Conservation (phyloP, 2,888 invertebrate genomes). For the Euclidia mi region DNA sequence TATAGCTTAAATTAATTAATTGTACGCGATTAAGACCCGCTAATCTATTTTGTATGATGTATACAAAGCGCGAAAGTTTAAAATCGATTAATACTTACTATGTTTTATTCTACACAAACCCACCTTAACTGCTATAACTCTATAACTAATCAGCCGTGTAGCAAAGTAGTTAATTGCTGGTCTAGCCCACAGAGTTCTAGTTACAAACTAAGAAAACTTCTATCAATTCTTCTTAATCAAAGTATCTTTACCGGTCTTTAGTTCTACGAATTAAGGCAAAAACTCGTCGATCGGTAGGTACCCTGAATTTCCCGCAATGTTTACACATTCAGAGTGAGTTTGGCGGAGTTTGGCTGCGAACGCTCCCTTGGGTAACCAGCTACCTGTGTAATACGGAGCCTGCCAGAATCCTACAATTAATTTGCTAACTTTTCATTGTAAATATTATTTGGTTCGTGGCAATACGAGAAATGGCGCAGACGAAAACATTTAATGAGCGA, state of each 20-base stretch:
- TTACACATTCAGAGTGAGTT: slow-evolving; percentile 71
- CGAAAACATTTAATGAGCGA: slow-evolving; percentile 27
- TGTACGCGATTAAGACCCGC: too few relatives aligned
- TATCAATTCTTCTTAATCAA: slow-evolving; percentile 48
- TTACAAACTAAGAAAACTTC: slow-evolving; percentile 8
- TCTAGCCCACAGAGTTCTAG: background rate
- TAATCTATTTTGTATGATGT: too few relatives aligned
- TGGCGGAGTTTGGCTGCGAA: slow-evolving; percentile 62
- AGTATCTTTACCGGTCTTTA: slow-evolving; percentile 54
- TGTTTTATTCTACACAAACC: too few relatives aligned
- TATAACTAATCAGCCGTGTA: too few relatives aligned
- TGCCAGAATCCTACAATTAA: slow-evolving; percentile 72
- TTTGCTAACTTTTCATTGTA: slow-evolving; percentile 70
- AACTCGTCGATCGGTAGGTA: slow-evolving; percentile 58
- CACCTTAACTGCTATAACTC: too few relatives aligned
- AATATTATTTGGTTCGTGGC: slow-evolving; percentile 63
- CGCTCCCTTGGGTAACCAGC: slow-evolving; percentile 61
- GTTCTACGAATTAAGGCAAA: slow-evolving; percentile 64
- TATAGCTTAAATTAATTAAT: too few relatives aligned
- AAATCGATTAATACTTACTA: too few relatives aligned
- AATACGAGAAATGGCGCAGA: slow-evolving; percentile 30
- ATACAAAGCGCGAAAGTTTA: too few relatives aligned
- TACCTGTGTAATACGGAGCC: slow-evolving; percentile 62
- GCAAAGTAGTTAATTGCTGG: slow-evolving; percentile 4
- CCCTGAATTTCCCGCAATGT: slow-evolving; percentile 65